Percentiles rank a stretch among this genome's conserved stretches.
phyloP scores from a whole-genome alignment of 2,113 vertebrate genomes.

The Charina bottae region DNA sequence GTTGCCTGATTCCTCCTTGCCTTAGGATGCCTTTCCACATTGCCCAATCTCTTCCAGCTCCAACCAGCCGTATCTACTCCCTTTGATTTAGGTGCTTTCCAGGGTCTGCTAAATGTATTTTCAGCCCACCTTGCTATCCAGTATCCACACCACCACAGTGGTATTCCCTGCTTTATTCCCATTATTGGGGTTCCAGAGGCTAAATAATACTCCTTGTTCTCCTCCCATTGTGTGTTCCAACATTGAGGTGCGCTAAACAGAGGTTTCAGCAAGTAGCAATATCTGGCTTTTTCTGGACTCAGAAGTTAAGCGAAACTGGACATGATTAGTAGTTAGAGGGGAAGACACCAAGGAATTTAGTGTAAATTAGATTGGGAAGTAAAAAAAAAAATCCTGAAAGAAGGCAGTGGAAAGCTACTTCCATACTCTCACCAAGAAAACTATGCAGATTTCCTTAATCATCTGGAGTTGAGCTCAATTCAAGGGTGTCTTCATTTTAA shows the following conservation, averaged over 20 bases:
- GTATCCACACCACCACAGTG: too few relatives aligned
- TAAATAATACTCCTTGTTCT: background rate
- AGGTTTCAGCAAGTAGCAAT: background rate
- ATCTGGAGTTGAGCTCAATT: background rate
- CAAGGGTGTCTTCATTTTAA: background rate
- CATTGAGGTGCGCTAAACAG: background rate
- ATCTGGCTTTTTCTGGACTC: background rate
- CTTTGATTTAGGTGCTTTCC: too few relatives aligned
- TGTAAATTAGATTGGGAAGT: background rate
- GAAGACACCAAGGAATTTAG: background rate
- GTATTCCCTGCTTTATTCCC: too few relatives aligned
- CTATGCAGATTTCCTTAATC: background rate
- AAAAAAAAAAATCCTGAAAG: background rate
- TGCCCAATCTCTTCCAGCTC: too few relatives aligned
- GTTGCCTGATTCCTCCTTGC: too few relatives aligned
- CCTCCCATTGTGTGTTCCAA: background rate
- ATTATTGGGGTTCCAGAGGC: background rate
- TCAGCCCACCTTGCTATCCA: too few relatives aligned
- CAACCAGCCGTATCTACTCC: too few relatives aligned
- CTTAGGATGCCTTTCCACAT: too few relatives aligned
- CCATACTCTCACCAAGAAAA: background rate
- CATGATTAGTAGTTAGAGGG: background rate
- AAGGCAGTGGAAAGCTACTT: background rate
- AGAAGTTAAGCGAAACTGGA: background rate
- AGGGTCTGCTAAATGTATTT: too few relatives aligned